Percentiles rank a stretch among this genome's conserved stretches.
phyloP scores from a whole-genome alignment of 2,797 vertebrate genomes.

The Clarias platycephalus region DNA sequence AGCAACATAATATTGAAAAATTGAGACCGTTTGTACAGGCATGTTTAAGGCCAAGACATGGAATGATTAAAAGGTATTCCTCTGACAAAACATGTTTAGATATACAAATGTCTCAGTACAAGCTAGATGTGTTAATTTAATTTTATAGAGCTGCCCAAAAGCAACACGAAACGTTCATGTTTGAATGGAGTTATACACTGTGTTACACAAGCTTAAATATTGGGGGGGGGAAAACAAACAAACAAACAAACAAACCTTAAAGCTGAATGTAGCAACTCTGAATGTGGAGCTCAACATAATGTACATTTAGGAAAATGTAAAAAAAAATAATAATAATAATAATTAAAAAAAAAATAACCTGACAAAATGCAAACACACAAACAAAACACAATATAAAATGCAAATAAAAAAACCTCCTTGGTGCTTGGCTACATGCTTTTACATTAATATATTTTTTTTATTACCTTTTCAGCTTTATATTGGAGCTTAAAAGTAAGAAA shows the following conservation, averaged over 20 bases:
- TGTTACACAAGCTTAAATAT: constrained; percentile 60
- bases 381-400: constrained; percentile 94
- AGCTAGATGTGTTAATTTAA: constrained; percentile 94
- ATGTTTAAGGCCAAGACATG: constrained; percentile 96
- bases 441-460: constrained; percentile 96
- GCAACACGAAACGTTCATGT: constrained; percentile 88
- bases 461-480: constrained; percentile 93
- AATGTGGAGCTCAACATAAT: constrained; percentile 94
- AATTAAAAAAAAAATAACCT: constrained; percentile 77
- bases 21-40: constrained; percentile 86
- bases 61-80: constrained; percentile 99
- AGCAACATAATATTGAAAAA: constrained; percentile 76
- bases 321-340: too few species aligned
- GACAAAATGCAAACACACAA: constrained; percentile 68
- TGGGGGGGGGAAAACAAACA: constrained; percentile 67
- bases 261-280: constrained; percentile 92
- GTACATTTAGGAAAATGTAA: constrained; percentile 94
- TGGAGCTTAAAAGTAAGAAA: constrained; percentile 81
- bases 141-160: constrained; percentile 98
- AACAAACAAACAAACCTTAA: constrained; percentile 81
- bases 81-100: constrained; percentile 95
- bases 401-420: constrained; percentile 96
- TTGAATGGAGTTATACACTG: constrained; percentile 78
- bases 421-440: constrained; percentile 94
- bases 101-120: constrained; percentile 92